Evolutionary conservation across 2,113 vertebrate genomes (phyloP), one percentile per base, ranked within the genome.

Genomic region (Corydoras sp.): DNA sequence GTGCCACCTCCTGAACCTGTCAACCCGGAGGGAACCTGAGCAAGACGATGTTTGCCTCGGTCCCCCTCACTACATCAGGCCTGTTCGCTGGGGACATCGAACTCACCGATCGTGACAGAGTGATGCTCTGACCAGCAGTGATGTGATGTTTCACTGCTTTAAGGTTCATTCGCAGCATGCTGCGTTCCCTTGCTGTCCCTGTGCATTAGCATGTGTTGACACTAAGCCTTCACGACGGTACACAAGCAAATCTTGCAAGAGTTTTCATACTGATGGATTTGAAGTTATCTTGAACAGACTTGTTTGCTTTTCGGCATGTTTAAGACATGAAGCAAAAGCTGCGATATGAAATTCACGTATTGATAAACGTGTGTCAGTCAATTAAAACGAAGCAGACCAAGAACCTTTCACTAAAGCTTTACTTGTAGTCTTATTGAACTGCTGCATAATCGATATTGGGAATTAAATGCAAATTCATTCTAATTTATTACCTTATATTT

Each of bases 91-190:
- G 14, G 18, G 30, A 48, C 7, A 9, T 61, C 55, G 69, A 18
- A 30, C 59, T 66, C 35, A 29, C 51, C 7, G 32, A 56, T 62
- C 65, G 55, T 63, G 72, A 73, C 69, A 65, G 18, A 64, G 30
- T 60, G 12, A 9, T 12, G n/a, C 29, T 65, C 58, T 29, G 54
- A 58, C 55, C 30, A 70, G 62, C 29, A 62, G 48, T 64, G 31
- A 75, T 31, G 1, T n/a, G 48, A 61, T 73, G 56, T 66, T 35
- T 15, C 35, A 6, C 60, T 24, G 65, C 48, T 32, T 68, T 74
- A 32, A 63, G 69, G 69, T 75, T 66, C 58, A 30, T 59, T 68
- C 54, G 60, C 65, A 58, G 66, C 24, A 61, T 14, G 30, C n/a
- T 35, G 48, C 65, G 30, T 10, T 62, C 10, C 59, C 7, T 11